Evolutionary conservation across 1,140 invertebrate genomes (phyloP).

Genomic region (Ostrea edulis): DNA sequence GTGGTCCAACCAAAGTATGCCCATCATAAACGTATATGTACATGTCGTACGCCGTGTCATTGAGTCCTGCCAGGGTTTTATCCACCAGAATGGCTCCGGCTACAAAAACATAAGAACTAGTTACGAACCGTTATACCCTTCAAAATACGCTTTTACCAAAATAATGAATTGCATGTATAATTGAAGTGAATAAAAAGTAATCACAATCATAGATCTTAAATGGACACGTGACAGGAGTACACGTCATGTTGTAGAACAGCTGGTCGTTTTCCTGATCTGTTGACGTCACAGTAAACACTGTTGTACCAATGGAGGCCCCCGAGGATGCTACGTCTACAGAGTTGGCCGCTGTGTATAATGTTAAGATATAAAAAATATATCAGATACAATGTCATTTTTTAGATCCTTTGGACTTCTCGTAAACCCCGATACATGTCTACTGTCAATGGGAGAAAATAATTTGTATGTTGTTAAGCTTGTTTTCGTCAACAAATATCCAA

Average conservation of each 20-base stretch:
- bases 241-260: constrained; percentile 40
- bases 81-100: neutral
- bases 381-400: neutral
- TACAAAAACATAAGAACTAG: neutral
- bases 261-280: constrained; percentile 43
- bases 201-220: constrained; percentile 50
- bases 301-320: constrained; percentile 13
- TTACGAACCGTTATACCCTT: too few relatives aligned
- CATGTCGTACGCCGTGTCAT: neutral
- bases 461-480: too few relatives aligned
- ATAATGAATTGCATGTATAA: too few relatives aligned
- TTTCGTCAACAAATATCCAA: too few relatives aligned
- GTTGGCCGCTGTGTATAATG: neutral
- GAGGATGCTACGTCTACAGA: neutral
- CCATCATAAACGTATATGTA: constrained; percentile 42
- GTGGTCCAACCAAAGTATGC: constrained; percentile 36
- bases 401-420: too few relatives aligned
- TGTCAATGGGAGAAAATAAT: too few relatives aligned
- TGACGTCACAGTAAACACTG: constrained; percentile 37
- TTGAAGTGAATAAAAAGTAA: neutral
- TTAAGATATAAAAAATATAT: too few relatives aligned
- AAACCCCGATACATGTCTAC: too few relatives aligned
- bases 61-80: neutral
- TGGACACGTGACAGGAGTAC: constrained; percentile 34
- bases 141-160: too few relatives aligned